Evolutionary conservation across 2,113 vertebrate species (phyloP).

Genomic region (Arvicanthis niloticus): DNA sequence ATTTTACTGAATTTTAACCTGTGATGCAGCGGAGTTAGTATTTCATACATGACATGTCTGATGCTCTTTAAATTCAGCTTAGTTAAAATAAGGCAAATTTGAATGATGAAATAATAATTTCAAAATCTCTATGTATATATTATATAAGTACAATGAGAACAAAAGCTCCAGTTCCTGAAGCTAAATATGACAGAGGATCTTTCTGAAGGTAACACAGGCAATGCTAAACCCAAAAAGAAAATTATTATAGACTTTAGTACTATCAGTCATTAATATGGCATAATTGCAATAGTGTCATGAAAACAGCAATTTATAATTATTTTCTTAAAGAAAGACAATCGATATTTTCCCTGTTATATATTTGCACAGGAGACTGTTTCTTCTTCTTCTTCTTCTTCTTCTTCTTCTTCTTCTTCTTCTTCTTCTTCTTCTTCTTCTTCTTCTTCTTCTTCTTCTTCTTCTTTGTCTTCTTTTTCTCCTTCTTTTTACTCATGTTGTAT

Average conservation of each 20-base stretch:
- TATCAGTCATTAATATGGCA: constrained; percentile 64
- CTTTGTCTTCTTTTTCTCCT: no score
- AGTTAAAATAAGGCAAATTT: constrained; percentile 49
- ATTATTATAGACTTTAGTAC: constrained; percentile 59
- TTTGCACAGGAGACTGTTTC: constrained; percentile 54
- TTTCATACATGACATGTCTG: constrained; percentile 61
- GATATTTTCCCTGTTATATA: constrained; percentile 42
- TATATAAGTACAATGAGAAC: constrained; percentile 52
- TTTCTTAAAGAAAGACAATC: constrained; percentile 68
- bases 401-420: no score
- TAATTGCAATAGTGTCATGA: constrained; percentile 71
- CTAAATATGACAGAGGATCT: constrained; percentile 49
- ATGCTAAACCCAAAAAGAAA: constrained; percentile 13
- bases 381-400: background rate
- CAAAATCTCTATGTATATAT: constrained; percentile 37
- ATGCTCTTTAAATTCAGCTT: constrained; percentile 42
- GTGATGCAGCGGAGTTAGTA: constrained; percentile 56
- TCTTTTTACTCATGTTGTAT: constrained; percentile 71
- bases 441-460: no score
- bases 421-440: no score
- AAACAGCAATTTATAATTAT: constrained; percentile 59
- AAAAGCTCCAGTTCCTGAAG: constrained; percentile 65
- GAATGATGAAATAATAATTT: constrained; percentile 42
- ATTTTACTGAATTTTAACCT: constrained; percentile 40
- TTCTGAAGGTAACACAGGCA: constrained; percentile 50